Conservation (phyloP, 2,888 invertebrate species). For the Leptinotarsa rubiginosa region DNA sequence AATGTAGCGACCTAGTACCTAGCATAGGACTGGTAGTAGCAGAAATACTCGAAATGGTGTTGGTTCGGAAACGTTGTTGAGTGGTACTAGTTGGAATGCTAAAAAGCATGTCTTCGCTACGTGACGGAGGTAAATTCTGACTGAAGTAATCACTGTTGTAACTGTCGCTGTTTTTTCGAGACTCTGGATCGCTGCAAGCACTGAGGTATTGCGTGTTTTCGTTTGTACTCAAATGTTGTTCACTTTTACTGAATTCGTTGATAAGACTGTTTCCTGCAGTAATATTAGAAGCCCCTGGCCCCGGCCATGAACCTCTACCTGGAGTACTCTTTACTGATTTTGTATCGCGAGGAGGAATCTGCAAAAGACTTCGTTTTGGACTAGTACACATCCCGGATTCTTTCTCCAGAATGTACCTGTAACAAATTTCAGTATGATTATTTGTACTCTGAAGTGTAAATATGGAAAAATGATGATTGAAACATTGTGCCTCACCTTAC, state of each 20-base stretch:
- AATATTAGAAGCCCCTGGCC: slow-evolving; percentile 74
- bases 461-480: not conserved
- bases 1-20: slow-evolving; percentile 72
- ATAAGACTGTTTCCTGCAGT: slow-evolving; percentile 63
- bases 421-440: not conserved
- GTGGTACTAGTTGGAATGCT: slow-evolving; percentile 57
- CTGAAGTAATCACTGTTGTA: slow-evolving; percentile 61
- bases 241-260: slow-evolving; percentile 84
- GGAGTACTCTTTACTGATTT: slow-evolving; percentile 82
- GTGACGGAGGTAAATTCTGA: slow-evolving; percentile 77
- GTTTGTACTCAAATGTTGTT: slow-evolving; percentile 77
- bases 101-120: slow-evolving; percentile 82
- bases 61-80: slow-evolving; percentile 55
- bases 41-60: slow-evolving; percentile 73
- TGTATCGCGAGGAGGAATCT: slow-evolving; percentile 78
- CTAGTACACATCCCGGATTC: slow-evolving; percentile 59
- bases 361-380: slow-evolving; percentile 72
- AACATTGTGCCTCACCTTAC: slow-evolving; percentile 25
- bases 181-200: slow-evolving; percentile 65
- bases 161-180: slow-evolving; percentile 62
- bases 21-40: slow-evolving; percentile 79
- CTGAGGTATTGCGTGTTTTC: slow-evolving; percentile 71
- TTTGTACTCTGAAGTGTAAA: not conserved
- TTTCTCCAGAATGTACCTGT: slow-evolving; percentile 65
- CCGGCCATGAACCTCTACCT: slow-evolving; percentile 88